Evolutionary conservation across 2,888 invertebrate genomes (phyloP).

Genomic region (Drosophila aldrichi): DNA sequence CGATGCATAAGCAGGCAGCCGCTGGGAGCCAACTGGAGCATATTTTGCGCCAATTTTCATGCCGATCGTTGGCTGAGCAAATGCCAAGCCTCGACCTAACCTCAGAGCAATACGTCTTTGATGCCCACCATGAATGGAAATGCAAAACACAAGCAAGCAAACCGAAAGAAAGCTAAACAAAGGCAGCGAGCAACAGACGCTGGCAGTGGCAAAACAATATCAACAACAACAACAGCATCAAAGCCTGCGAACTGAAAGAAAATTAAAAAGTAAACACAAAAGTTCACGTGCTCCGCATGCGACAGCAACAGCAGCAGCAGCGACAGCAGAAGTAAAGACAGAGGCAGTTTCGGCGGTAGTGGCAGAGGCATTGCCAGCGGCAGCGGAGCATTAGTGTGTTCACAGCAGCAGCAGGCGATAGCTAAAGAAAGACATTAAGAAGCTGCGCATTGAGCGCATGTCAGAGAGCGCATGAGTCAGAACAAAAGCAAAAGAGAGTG

Average conservation of each 20-base stretch:
- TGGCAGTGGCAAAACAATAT: constrained; percentile 38
- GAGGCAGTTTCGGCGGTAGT: background rate
- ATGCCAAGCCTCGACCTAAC: constrained; percentile 35
- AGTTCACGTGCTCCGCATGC: constrained; percentile 74
- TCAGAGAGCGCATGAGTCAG: constrained; percentile 48
- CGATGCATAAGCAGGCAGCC: constrained; percentile 23
- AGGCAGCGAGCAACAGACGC: constrained; percentile 57
- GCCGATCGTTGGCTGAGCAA: constrained; percentile 60
- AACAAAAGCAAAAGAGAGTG: constrained; percentile 20
- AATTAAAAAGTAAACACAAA: constrained; percentile 79
- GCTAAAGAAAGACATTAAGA: constrained; percentile 31
- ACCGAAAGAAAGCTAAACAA: constrained; percentile 36
- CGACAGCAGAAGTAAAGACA: constrained; percentile 27
- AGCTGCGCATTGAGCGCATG: constrained; percentile 52
- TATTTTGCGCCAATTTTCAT: constrained; percentile 80
- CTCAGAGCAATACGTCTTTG: constrained; percentile 25
- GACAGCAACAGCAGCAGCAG: constrained; percentile 9
- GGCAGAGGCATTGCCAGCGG: constrained; percentile 1
- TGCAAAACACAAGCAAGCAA: constrained; percentile 57
- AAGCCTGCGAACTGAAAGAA: constrained; percentile 53
- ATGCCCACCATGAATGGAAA: constrained; percentile 67
- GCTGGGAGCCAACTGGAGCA: constrained; percentile 65
- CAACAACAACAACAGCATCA: constrained; percentile 30
- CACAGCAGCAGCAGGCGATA: background rate
- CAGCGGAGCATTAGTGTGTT: constrained; percentile 10